Evolutionary conservation across 1,140 invertebrate genomes (phyloP), one percentile per base, ranked within the genome.

Genomic region (Glossosoma conforme): DNA sequence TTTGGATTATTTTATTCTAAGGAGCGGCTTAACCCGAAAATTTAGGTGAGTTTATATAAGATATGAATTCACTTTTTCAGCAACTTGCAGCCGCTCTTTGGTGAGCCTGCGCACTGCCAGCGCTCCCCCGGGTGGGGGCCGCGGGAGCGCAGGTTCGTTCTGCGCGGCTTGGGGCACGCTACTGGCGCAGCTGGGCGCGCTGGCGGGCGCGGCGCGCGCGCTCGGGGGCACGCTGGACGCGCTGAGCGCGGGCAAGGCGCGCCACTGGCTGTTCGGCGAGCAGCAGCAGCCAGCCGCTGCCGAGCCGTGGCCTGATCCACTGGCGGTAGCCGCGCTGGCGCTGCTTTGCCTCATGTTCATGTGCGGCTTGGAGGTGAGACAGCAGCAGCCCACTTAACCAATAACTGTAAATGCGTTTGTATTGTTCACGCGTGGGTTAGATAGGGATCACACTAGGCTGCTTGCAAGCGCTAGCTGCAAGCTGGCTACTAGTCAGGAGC

Each of bases 261-360:
- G 79, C 52, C 64, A 66, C 24, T 79, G 77, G 72, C 56, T 79
- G 17, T 77, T 79, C 56, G 76, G 77, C 0, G 65, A 72, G 65
- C 70, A 76, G n/a, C 62, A 77, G 41, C 62, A 65, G 48, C 63
- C 69, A 44, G 69, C 74, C 4, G 59, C 66, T 11, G 79, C 79
- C 2, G 82, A 84, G 61, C 80, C 82, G 3, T 83, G 81, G 78
- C 81, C 82, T 35, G 82, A 85, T 67, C 77, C 84, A 1, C 59
- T 84, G 14, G 82, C 82, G n/a, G 79, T 84, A 4, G 77, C 77
- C 0, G 80, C 84, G 10, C 77, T 83, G 2, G 72, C 81, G 58
- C 69, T 84, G 2, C 77, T 83, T 2, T 82, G 79, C 4, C 75
- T 76, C 40, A 79, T 85, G 72, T 84, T 83, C 59, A 83, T 84